A percentile compares a stretch with the other conserved stretches of the same genome.
phyloP scores from a whole-genome alignment of 2,888 invertebrate species.

The Agapostemon virescens region DNA sequence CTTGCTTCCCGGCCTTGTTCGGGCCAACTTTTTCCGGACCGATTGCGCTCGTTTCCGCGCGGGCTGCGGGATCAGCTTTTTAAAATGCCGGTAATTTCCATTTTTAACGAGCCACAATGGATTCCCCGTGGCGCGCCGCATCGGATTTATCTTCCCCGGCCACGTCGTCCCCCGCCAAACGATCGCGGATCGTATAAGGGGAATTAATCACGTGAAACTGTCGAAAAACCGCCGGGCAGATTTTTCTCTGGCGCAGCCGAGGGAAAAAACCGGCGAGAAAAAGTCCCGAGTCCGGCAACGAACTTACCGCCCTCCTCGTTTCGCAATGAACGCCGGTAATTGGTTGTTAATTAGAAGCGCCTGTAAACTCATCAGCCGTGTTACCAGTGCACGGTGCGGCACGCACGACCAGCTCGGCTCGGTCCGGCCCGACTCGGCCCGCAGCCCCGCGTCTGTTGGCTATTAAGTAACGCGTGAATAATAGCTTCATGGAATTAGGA shows the following conservation, averaged over 20 bases:
- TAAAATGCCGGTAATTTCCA: conserved; percentile 59
- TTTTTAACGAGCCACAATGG: conserved; percentile 54
- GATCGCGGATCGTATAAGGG: conserved; percentile 35
- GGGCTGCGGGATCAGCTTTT: conserved; percentile 53
- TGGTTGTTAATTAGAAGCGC: conserved; percentile 9
- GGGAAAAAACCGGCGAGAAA: neutral
- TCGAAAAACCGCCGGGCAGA: neutral
- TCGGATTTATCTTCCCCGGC: conserved; percentile 48
- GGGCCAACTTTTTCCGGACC: conserved; percentile 45
- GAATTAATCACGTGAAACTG: conserved; percentile 44
- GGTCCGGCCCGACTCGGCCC: neutral
- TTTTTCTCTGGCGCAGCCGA: neutral
- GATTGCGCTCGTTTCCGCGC: conserved; percentile 50
- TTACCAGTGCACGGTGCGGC: neutral
- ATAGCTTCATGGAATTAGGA: conserved; percentile 16
- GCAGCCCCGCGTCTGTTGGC: neutral
- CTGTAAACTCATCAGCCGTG: neutral
- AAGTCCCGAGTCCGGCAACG: neutral
- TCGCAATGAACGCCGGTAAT: conserved; percentile 9
- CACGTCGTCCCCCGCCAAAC: conserved; percentile 13
- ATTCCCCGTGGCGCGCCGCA: conserved; percentile 36
- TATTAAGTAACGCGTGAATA: conserved; percentile 18
- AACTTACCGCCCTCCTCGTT: neutral
- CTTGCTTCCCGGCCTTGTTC: conserved; percentile 32
- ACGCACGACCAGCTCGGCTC: neutral